phyloP scores from a whole-genome alignment of 2,797 vertebrate species.

The Sebastiscus albofasciatus region DNA sequence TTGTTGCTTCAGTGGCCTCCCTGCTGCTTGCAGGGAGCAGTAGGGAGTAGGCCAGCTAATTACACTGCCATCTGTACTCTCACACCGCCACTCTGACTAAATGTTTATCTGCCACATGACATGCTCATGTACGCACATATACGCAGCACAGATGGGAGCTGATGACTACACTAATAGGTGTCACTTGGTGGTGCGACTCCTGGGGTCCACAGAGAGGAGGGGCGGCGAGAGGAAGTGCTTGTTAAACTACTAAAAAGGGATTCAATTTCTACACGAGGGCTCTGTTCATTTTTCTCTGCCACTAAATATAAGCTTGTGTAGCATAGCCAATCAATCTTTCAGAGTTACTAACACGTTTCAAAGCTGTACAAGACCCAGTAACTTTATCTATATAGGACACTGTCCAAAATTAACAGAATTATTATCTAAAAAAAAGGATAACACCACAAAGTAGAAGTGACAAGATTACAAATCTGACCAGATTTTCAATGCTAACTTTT shows the following conservation, averaged over 20 bases:
- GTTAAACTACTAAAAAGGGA: constrained; percentile 9
- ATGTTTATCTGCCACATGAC: constrained; percentile 61
- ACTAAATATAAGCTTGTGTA: neutral
- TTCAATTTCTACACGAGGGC: neutral
- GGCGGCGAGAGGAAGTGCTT: neutral
- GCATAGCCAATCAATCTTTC: neutral
- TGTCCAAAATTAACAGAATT: neutral
- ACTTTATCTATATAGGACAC: no score
- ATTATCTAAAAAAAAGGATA: neutral
- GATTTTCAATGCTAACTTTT: neutral
- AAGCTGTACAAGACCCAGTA: neutral
- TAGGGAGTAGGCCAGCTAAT: constrained; percentile 65
- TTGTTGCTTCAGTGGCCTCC: constrained; percentile 24
- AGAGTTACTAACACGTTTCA: neutral
- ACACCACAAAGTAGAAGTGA: neutral
- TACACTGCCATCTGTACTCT: constrained; percentile 78
- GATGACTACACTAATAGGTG: constrained; percentile 68
- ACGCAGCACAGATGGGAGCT: constrained; percentile 69
- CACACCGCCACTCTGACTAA: constrained; percentile 58
- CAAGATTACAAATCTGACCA: neutral
- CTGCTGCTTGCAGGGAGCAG: constrained; percentile 46
- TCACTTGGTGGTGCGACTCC: constrained; percentile 51
- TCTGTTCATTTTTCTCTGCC: neutral
- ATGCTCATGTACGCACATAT: constrained; percentile 39
- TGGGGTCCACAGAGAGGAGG: neutral